Evolutionary conservation across 2,797 vertebrate species (phyloP).

Genomic region (Danio tinwini): DNA sequence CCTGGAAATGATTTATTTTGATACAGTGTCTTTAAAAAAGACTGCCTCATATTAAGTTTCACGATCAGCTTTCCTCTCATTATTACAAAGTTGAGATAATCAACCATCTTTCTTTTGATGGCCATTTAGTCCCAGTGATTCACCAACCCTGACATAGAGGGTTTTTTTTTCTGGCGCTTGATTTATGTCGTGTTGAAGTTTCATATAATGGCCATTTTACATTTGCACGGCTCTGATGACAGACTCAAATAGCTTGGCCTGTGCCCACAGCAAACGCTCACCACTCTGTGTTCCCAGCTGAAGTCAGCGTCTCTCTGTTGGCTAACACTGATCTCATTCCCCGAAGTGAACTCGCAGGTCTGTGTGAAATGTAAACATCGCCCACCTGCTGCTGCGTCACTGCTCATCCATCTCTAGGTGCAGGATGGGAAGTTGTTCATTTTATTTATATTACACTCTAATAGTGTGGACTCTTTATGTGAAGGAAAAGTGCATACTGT

Average conservation of each 20-base stretch:
- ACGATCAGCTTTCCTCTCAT: background rate
- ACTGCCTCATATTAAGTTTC: constrained; percentile 6
- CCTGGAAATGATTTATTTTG: too few relatives aligned
- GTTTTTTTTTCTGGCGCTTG: background rate
- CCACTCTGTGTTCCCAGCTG: constrained; percentile 33
- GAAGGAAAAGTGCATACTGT: too few relatives aligned
- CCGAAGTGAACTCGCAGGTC: constrained; percentile 38
- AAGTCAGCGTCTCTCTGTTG: constrained; percentile 54
- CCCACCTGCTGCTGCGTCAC: background rate
- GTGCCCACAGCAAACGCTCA: constrained; percentile 46
- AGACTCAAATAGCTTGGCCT: constrained; percentile 38
- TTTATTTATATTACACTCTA: too few relatives aligned
- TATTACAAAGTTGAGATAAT: background rate
- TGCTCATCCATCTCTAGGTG: constrained; percentile 1
- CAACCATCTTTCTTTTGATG: background rate
- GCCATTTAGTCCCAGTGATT: background rate
- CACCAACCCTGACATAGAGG: background rate
- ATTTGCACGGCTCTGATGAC: constrained; percentile 49
- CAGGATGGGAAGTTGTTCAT: constrained; percentile 6
- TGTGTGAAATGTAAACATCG: constrained; percentile 57
- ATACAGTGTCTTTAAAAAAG: background rate
- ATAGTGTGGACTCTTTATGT: too few relatives aligned
- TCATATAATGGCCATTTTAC: constrained; percentile 32
- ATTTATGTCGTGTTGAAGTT: constrained; percentile 52
- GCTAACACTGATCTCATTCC: constrained; percentile 53